These are phyloP conservation scores for Lymantria dispar DNA, from an alignment of 2,888 invertebrate species.

Conservation along the genomic window DNA sequence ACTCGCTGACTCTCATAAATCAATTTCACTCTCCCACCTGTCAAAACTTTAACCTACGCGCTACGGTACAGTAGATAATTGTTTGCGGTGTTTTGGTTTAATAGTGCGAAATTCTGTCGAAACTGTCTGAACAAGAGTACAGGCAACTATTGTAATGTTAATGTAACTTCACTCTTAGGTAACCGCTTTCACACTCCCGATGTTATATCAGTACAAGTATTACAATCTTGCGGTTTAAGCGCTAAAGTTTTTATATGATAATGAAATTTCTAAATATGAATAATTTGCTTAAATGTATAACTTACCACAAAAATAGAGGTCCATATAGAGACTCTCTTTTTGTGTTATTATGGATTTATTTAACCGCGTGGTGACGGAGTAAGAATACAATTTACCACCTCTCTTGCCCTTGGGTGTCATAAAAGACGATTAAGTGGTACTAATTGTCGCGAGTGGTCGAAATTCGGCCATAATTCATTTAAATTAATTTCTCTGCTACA, in stretches of 20 bases:
- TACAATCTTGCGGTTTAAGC: not conserved
- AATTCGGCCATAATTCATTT: no score
- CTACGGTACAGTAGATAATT: conserved; percentile 18
- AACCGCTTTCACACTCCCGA: not conserved
- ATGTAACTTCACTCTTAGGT: not conserved
- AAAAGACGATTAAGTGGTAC: no score
- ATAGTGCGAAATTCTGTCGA: conserved; percentile 7
- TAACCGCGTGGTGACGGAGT: no score
- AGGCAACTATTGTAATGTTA: not conserved
- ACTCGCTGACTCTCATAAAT: conserved; percentile 16
- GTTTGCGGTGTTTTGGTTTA: conserved; percentile 23
- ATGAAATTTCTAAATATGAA: no score
- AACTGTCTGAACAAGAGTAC: conserved; percentile 1
- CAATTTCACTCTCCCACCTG: conserved; percentile 30
- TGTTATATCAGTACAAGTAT: not conserved
- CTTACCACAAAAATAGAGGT: no score
- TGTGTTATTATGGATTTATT: no score
- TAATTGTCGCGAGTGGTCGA: no score
- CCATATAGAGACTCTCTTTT: no score
- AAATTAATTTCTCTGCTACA: no score
- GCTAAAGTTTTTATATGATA: not conserved
- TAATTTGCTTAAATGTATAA: no score
- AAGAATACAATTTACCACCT: no score
- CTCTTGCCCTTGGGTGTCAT: no score
- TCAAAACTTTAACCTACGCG: conserved; percentile 24